phyloP scores from a whole-genome alignment of 2,888 invertebrate genomes.

The Sericinus montela region DNA sequence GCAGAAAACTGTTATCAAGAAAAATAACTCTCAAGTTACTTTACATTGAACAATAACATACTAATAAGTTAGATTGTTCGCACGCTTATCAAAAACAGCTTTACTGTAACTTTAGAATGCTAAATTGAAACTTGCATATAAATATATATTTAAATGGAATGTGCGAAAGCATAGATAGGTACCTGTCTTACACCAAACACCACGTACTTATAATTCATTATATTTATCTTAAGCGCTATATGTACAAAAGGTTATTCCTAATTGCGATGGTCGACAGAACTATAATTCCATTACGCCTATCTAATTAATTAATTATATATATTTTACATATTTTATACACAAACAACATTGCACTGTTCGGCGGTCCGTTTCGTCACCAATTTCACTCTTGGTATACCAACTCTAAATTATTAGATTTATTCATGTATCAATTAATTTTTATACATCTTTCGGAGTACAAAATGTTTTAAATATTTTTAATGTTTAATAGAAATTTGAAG shows the following conservation, averaged over 20 bases:
- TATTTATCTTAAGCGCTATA: constrained; percentile 57
- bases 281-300: constrained; percentile 72
- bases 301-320: constrained; percentile 53
- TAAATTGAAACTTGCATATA: constrained; percentile 74
- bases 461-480: no score
- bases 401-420: constrained; percentile 21
- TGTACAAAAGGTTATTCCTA: constrained; percentile 68
- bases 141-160: constrained; percentile 70
- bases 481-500: no score
- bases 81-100: constrained; percentile 45
- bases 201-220: constrained; percentile 56
- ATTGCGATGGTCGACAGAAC: constrained; percentile 69
- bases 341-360: constrained; percentile 69
- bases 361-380: constrained; percentile 61
- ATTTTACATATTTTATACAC: constrained; percentile 68
- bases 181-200: constrained; percentile 76
- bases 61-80: background rate
- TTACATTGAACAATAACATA: no score
- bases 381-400: constrained; percentile 43
- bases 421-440: no score
- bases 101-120: constrained; percentile 39
- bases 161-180: constrained; percentile 74
- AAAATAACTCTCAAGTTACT: no score
- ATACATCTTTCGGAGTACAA: no score
- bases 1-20: no score